A percentile compares a stretch with the other conserved stretches of the same genome.
Conservation (phyloP, 2,888 invertebrate genomes). For the Drosophila kambysellisi region DNA sequence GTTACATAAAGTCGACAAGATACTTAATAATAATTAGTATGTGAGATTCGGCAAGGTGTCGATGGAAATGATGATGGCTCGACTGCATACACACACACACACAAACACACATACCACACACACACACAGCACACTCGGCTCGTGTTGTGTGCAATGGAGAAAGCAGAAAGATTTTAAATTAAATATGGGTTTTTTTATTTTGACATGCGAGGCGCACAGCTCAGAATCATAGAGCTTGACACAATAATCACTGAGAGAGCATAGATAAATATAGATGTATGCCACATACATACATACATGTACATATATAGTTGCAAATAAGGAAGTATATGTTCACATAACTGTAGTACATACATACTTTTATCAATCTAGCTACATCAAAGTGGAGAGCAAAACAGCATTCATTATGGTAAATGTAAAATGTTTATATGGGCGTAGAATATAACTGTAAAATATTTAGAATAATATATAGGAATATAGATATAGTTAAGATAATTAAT, state of each 20-base stretch:
- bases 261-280: neutral
- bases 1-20: constrained; percentile 73
- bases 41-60: constrained; percentile 69
- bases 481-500: neutral
- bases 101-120: neutral
- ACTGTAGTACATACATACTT: neutral
- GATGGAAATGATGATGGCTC: constrained; percentile 59
- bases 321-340: neutral
- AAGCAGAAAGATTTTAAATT: constrained; percentile 61
- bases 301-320: neutral
- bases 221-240: constrained; percentile 62
- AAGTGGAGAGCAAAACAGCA: neutral
- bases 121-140: neutral
- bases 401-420: neutral
- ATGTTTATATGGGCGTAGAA: neutral
- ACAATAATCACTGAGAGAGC: neutral
- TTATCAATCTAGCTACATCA: neutral
- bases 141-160: constrained; percentile 49
- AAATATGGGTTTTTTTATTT: constrained; percentile 30
- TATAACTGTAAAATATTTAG: neutral
- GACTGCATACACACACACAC: constrained; percentile 3
- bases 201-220: constrained; percentile 28
- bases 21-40: constrained; percentile 77
- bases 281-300: neutral
- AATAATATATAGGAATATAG: neutral